A percentile compares a stretch with the other conserved stretches of the same genome.
phyloP scores from a whole-genome alignment of 1,140 invertebrate genomes.

The Palaemon carinicauda region DNA sequence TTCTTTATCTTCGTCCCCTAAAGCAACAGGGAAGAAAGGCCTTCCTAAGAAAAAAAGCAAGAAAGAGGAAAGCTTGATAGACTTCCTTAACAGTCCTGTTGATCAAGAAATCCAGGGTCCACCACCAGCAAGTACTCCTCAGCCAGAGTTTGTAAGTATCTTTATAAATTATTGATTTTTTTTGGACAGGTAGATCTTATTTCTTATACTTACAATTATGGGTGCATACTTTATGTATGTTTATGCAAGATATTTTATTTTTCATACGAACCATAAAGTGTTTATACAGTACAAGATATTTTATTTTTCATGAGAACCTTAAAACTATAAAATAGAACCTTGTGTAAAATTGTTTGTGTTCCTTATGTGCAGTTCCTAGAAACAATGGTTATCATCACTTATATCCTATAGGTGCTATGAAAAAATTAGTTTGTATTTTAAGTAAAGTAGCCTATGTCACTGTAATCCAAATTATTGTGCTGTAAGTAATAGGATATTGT shows the following conservation, averaged over 20 bases:
- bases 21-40: conserved; percentile 10
- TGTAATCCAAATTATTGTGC: background rate
- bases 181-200: too few relatives aligned
- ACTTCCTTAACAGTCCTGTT: conserved; percentile 34
- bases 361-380: background rate
- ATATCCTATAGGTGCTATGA: background rate
- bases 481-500: background rate
- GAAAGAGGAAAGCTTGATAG: conserved; percentile 31
- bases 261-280: background rate
- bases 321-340: background rate
- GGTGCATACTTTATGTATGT: background rate
- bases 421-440: background rate
- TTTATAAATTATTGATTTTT: background rate
- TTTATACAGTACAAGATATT: too few relatives aligned
- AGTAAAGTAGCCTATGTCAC: background rate
- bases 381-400: background rate
- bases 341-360: background rate
- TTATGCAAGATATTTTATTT: background rate
- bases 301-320: background rate
- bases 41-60: background rate
- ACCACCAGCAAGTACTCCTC: background rate
- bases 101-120: conserved; percentile 4
- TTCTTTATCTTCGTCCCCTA: conserved; percentile 13
- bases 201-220: too few relatives aligned
- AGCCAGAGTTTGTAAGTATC: conserved; percentile 7